These are phyloP conservation scores for Perizoma flavofasciatum DNA, from an alignment of 2,888 invertebrate species.

Conservation along the genomic window DNA sequence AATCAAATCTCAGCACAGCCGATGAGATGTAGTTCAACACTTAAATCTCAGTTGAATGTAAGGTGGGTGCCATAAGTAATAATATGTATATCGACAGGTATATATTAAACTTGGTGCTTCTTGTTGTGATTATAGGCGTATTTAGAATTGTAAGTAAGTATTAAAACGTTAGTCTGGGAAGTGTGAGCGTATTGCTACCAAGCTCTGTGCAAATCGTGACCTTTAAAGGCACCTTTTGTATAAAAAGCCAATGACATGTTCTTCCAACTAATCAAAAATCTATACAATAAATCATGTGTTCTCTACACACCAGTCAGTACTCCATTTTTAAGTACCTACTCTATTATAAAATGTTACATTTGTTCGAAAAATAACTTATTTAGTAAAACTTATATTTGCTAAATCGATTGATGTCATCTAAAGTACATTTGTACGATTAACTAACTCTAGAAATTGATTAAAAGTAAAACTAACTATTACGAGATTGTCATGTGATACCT, in stretches of 20 bases:
- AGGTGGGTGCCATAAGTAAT: conserved; percentile 72
- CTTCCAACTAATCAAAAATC: conserved; percentile 42
- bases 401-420: conserved; percentile 15
- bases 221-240: conserved; percentile 63
- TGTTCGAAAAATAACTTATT: conserved; percentile 1
- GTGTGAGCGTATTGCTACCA: conserved; percentile 81
- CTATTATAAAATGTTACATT: conserved; percentile 20
- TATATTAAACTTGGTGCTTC: conserved; percentile 67
- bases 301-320: conserved; percentile 19
- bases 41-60: conserved; percentile 53
- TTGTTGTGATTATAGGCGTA: conserved; percentile 69
- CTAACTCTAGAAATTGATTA: conserved; percentile 16
- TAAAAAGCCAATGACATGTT: conserved; percentile 70
- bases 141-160: conserved; percentile 56
- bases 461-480: conserved; percentile 22
- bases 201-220: conserved; percentile 78
- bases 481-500: conserved; percentile 16
- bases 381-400: conserved; percentile 16
- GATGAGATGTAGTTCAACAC: conserved; percentile 20
- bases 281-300: conserved; percentile 30
- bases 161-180: conserved; percentile 75
- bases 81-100: conserved; percentile 56
- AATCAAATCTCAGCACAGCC: conserved; percentile 19
- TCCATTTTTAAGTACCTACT: conserved; percentile 14
- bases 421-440: conserved; percentile 12